phyloP scores from a whole-genome alignment of 2,113 vertebrate species.

The Aegotheles bennettii region DNA sequence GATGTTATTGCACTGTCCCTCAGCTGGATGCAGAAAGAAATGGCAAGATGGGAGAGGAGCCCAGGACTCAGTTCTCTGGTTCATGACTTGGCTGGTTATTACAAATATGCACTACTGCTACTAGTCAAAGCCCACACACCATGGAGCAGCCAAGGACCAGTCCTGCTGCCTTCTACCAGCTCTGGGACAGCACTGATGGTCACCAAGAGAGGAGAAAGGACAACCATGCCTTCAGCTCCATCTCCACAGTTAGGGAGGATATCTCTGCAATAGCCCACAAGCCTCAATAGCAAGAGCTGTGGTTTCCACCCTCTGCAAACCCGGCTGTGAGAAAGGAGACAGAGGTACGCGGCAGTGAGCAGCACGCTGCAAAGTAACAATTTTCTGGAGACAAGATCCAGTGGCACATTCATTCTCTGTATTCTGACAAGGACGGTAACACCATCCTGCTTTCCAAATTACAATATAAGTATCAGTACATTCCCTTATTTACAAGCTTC shows the following conservation, averaged over 20 bases:
- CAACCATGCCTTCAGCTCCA: background rate
- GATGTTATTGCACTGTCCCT: background rate
- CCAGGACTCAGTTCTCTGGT: background rate
- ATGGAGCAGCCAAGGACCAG: background rate
- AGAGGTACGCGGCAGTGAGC: fast-evolving
- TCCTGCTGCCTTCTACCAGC: background rate
- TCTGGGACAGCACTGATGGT: background rate
- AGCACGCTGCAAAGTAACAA: background rate
- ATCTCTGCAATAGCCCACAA: background rate
- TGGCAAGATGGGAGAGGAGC: background rate
- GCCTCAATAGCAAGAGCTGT: background rate
- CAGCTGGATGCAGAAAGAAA: background rate
- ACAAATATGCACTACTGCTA: fast-evolving
- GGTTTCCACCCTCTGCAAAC: background rate
- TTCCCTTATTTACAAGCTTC: background rate
- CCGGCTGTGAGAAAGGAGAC: background rate
- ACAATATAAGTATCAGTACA: background rate
- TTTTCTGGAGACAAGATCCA: background rate
- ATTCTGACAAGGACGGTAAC: background rate
- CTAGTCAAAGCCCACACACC: fast-evolving
- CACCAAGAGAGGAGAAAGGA: background rate
- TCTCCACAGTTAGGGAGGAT: background rate
- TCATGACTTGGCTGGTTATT: background rate
- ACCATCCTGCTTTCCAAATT: background rate
- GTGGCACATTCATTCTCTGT: background rate